Conservation (phyloP, 2,113 vertebrate species). For the Clarias magur region DNA sequence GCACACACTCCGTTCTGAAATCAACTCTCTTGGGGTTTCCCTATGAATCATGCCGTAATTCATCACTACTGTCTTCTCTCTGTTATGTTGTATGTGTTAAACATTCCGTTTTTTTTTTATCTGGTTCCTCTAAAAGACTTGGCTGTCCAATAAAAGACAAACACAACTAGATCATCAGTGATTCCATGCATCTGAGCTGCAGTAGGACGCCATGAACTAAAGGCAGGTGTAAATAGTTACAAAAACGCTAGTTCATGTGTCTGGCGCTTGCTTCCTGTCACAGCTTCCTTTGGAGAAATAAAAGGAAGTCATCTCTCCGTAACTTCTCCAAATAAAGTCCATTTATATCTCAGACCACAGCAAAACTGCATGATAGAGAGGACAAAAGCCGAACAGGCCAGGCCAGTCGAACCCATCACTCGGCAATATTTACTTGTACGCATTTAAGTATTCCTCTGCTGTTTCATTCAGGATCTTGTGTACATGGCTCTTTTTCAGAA, state of each 20-base stretch:
- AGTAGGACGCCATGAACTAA: not conserved
- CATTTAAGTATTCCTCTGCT: not conserved
- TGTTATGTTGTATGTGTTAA: not conserved
- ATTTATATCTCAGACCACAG: slow-evolving; percentile 14
- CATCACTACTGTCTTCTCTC: not conserved
- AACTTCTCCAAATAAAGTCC: slow-evolving; percentile 21
- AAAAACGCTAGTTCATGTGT: not conserved
- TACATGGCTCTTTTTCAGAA: not conserved
- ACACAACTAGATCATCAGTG: not conserved
- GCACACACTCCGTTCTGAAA: not conserved
- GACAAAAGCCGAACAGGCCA: slow-evolving; percentile 4
- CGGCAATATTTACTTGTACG: not conserved
- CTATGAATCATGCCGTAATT: not conserved
- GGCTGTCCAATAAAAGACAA: not conserved
- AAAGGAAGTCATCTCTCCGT: slow-evolving; percentile 40
- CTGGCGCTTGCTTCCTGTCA: slow-evolving; percentile 58
- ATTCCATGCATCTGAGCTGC: not conserved
- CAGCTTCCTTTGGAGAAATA: slow-evolving; percentile 34
- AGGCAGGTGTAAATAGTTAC: not conserved
- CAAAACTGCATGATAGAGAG: slow-evolving; percentile 6
- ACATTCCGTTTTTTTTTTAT: not conserved
- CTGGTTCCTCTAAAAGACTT: not conserved
- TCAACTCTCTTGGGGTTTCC: not conserved
- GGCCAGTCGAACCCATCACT: not conserved
- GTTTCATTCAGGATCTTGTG: not conserved